Evolutionary conservation across 2,113 vertebrate species (phyloP).

Genomic region (Coptodon bakossiorum): DNA sequence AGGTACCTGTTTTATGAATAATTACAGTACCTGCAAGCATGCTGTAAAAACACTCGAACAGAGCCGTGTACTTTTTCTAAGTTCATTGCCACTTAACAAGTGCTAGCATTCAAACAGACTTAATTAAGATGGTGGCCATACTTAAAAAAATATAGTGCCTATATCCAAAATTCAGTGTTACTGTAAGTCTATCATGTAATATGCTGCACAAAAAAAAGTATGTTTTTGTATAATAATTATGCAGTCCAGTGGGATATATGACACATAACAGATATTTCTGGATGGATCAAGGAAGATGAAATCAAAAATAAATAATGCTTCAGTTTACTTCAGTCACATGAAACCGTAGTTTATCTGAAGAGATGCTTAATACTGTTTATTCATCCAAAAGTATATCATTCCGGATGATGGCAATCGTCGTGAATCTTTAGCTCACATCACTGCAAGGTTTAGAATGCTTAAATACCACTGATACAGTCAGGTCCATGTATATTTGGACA

Average conservation of each 20-base stretch:
- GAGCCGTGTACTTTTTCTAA: background rate
- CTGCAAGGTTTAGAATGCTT: background rate
- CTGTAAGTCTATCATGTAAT: background rate
- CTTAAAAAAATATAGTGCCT: background rate
- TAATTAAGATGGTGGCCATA: background rate
- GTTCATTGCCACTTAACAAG: background rate
- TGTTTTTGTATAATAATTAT: background rate
- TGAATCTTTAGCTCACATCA: background rate
- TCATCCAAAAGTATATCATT: background rate
- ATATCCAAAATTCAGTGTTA: background rate
- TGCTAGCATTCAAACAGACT: background rate
- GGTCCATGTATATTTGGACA: background rate
- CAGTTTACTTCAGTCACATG: background rate
- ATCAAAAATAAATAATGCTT: background rate
- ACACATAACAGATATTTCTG: background rate
- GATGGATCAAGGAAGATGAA: background rate
- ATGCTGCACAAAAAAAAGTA: background rate
- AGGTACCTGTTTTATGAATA: background rate
- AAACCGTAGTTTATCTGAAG: background rate
- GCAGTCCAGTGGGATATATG: background rate
- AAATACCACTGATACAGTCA: background rate
- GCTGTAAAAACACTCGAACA: background rate
- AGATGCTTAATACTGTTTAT: background rate
- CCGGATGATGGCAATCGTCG: fast-evolving
- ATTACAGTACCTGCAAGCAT: background rate